Evolutionary conservation across 2,113 vertebrate species (phyloP).

Genomic region (Seriola rivoliana): DNA sequence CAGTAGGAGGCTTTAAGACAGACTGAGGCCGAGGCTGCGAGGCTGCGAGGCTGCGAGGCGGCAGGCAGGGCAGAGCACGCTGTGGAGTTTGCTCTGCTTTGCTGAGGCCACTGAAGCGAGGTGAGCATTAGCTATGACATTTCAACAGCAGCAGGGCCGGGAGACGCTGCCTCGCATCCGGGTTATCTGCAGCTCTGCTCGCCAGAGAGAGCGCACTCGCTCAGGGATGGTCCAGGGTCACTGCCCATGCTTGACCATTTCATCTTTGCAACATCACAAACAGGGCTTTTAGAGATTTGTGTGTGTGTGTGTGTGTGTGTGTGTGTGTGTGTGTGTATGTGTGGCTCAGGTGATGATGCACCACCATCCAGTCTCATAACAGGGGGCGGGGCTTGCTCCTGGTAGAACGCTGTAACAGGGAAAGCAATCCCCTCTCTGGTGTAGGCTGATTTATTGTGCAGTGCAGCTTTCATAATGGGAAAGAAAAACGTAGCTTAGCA

Average conservation of each 20-base stretch:
- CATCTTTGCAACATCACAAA: constrained; percentile 50
- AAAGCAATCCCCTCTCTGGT: constrained; percentile 39
- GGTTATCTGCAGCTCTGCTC: constrained; percentile 14
- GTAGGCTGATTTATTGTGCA: constrained; percentile 64
- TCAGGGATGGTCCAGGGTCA: constrained; percentile 56
- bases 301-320: neutral
- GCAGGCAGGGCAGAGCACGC: constrained; percentile 18
- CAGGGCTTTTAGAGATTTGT: constrained; percentile 33
- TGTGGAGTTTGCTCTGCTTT: constrained; percentile 21
- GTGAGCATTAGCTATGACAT: constrained; percentile 62
- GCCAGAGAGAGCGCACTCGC: constrained; percentile 12
- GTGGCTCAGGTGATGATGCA: constrained; percentile 38
- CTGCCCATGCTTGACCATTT: constrained; percentile 54
- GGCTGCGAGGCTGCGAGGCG: neutral
- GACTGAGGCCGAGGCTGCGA: constrained; percentile 8
- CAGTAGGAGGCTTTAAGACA: constrained; percentile 33
- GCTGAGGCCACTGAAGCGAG: constrained; percentile 31
- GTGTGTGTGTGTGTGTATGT: neutral
- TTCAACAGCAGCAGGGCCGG: constrained; percentile 31
- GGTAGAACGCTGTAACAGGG: constrained; percentile 1
- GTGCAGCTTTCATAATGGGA: constrained; percentile 55
- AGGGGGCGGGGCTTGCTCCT: neutral
- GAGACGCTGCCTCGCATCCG: constrained; percentile 10
- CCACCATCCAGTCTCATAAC: constrained; percentile 33
- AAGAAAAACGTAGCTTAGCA: constrained; percentile 59